These are phyloP conservation scores for Charanyca ferruginea DNA, from an alignment of 2,888 invertebrate genomes.

Conservation along the genomic window DNA sequence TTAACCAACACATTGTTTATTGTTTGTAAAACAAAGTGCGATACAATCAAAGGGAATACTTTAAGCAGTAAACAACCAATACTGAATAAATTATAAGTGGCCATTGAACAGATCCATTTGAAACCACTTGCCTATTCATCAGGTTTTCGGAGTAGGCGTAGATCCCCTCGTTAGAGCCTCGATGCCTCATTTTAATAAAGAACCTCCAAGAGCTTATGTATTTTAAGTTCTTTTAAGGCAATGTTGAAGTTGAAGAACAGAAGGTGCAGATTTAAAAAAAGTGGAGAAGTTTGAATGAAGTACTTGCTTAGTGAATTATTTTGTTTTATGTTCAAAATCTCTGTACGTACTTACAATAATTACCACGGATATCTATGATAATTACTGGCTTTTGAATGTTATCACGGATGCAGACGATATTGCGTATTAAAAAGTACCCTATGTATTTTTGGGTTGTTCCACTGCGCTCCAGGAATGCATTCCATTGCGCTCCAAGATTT, in stretches of 20 bases:
- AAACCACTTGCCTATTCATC: conserved; percentile 60
- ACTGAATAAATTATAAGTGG: conserved; percentile 58
- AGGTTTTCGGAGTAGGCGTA: conserved; percentile 32
- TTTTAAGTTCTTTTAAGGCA: conserved; percentile 41
- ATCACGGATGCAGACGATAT: too few species aligned
- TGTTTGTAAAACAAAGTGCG: conserved; percentile 32
- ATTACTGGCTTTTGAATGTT: too few species aligned
- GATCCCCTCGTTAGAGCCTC: conserved; percentile 45
- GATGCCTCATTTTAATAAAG: conserved; percentile 63
- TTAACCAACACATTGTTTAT: conserved; percentile 10
- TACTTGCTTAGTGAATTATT: too few species aligned
- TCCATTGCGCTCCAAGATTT: too few species aligned
- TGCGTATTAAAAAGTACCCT: too few species aligned
- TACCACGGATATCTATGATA: too few species aligned
- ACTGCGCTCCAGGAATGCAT: too few species aligned
- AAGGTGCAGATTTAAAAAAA: conserved; percentile 17
- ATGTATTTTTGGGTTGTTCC: too few species aligned
- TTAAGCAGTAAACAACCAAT: conserved; percentile 34
- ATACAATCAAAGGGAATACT: conserved; percentile 38
- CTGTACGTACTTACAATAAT: too few species aligned
- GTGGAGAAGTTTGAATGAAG: background rate
- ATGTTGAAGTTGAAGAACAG: conserved; percentile 1
- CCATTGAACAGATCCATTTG: conserved; percentile 51
- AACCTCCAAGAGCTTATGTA: conserved; percentile 56
- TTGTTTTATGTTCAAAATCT: too few species aligned